A percentile compares a stretch with the other conserved stretches of the same genome.
Conservation (phyloP, 2,888 invertebrate genomes). For the Toxonevra muliebris region DNA sequence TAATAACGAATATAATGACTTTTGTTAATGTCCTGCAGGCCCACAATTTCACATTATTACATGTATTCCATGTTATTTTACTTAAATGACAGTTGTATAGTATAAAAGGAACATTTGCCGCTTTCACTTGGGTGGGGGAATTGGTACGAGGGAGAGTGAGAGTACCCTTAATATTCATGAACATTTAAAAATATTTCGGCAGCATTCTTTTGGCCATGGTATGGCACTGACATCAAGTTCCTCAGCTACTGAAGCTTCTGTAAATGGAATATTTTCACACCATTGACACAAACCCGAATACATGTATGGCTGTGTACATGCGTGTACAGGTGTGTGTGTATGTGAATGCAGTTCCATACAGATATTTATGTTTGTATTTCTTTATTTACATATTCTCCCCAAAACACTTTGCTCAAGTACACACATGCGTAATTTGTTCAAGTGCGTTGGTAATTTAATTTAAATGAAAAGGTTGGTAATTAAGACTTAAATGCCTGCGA, state of each 20-base stretch:
- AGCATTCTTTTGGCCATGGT: background rate
- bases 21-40: conserved; percentile 19
- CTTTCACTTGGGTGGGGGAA: no score
- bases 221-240: conserved; percentile 10
- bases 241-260: background rate
- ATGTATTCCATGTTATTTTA: conserved; percentile 27
- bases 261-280: conserved; percentile 28
- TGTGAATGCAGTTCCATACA: conserved; percentile 16
- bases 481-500: conserved; percentile 17
- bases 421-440: conserved; percentile 29
- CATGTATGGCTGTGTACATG: conserved; percentile 13
- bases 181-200: conserved; percentile 7
- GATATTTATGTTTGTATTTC: conserved; percentile 4
- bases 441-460: conserved; percentile 36
- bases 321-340: background rate
- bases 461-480: conserved; percentile 35
- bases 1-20: conserved; percentile 25
- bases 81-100: conserved; percentile 24
- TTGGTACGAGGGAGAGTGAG: no score
- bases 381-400: background rate
- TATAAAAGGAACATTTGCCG: background rate
- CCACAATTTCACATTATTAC: conserved; percentile 26
- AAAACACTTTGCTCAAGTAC: background rate
- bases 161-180: conserved; percentile 6
- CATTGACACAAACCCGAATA: conserved; percentile 15